A percentile compares a stretch with the other conserved stretches of the same genome.
Evolutionary conservation across 2,113 vertebrate genomes (phyloP).

Genomic region (Colinus virginianus): DNA sequence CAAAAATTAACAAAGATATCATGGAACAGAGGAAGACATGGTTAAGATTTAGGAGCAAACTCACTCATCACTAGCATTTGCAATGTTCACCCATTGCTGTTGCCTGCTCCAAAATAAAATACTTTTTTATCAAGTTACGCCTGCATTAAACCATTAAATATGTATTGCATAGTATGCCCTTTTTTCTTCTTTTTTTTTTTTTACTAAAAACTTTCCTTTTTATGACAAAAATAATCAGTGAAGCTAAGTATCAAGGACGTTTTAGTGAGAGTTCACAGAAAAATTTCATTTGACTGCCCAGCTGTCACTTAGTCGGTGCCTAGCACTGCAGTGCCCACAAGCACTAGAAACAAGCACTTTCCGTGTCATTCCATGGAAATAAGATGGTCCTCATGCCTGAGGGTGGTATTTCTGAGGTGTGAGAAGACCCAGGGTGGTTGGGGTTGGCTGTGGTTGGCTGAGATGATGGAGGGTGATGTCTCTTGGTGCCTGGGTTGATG

Average conservation of each 20-base stretch:
- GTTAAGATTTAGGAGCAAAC: not conserved
- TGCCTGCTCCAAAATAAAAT: not conserved
- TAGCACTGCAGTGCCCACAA: not conserved
- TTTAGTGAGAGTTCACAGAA: rapidly evolving
- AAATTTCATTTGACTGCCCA: not conserved
- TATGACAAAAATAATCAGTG: not conserved
- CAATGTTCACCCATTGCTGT: not conserved
- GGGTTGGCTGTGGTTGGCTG: not conserved
- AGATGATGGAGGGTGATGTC: rapidly evolving
- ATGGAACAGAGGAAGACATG: not conserved
- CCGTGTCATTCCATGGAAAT: not conserved
- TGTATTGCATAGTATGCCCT: not conserved
- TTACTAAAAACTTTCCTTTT: not conserved
- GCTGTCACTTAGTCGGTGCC: not conserved
- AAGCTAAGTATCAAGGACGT: not conserved
- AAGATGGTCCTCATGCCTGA: not conserved
- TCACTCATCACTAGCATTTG: not conserved
- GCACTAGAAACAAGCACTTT: not conserved
- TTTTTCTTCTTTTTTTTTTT: too few relatives aligned
- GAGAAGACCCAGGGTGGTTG: not conserved
- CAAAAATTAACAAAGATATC: not conserved
- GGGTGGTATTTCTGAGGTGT: not conserved
- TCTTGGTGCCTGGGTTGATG: not conserved
- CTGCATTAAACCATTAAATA: not conserved
- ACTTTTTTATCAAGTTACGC: not conserved